Conservation (phyloP, 2,797 vertebrate species). For the Crocodylus rhombifer region DNA sequence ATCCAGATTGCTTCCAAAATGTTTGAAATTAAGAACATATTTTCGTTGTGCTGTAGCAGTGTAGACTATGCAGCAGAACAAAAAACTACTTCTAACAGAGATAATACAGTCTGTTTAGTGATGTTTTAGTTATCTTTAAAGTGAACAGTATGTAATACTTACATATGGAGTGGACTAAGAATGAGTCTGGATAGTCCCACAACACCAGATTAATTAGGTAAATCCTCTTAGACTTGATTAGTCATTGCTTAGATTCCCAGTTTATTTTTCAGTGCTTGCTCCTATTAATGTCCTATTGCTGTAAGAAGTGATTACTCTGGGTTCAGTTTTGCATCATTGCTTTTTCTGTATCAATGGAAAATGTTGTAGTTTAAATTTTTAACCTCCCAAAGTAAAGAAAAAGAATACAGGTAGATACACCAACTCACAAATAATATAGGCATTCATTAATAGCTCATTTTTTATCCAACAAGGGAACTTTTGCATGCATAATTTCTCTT, state of each 20-base stretch:
- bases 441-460: neutral
- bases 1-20: neutral
- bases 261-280: slow-evolving; percentile 58
- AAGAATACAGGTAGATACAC: neutral
- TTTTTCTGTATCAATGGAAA: slow-evolving; percentile 24
- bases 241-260: slow-evolving; percentile 55
- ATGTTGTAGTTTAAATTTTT: neutral
- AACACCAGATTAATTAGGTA: slow-evolving; percentile 74
- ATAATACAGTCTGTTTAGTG: slow-evolving; percentile 41
- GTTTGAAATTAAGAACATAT: slow-evolving; percentile 30
- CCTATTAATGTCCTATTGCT: slow-evolving; percentile 47
- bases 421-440: neutral
- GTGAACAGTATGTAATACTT: slow-evolving; percentile 61
- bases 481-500: slow-evolving; percentile 10
- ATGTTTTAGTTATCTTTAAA: slow-evolving; percentile 63
- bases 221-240: slow-evolving; percentile 80
- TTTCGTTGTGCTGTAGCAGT: slow-evolving; percentile 18
- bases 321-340: slow-evolving; percentile 6
- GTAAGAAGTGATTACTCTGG: slow-evolving; percentile 30
- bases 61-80: neutral
- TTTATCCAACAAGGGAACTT: neutral
- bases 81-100: slow-evolving; percentile 42
- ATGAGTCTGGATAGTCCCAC: slow-evolving; percentile 64
- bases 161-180: slow-evolving; percentile 40
- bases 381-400: neutral